Percentiles rank a stretch among this genome's conserved stretches.
These are phyloP conservation scores for Drosophila affinis DNA, from an alignment of 2,888 invertebrate genomes.

Conservation along the genomic window DNA sequence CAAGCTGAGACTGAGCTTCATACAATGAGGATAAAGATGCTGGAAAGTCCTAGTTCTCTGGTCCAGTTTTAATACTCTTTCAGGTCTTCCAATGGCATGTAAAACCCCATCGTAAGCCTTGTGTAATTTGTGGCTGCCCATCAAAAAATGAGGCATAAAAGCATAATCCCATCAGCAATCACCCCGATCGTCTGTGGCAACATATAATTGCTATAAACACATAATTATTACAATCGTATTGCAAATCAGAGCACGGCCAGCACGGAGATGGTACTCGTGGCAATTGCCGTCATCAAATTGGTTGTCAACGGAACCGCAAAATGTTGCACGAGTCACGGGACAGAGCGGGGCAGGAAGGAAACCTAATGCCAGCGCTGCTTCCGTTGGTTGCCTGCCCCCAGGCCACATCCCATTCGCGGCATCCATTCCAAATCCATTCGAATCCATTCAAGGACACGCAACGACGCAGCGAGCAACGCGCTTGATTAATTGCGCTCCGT, in stretches of 20 bases:
- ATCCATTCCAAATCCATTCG: background rate
- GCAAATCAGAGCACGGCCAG: slow-evolving; percentile 35
- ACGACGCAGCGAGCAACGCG: slow-evolving; percentile 38
- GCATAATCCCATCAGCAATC: background rate
- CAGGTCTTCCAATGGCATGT: background rate
- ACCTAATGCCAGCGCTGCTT: slow-evolving; percentile 37
- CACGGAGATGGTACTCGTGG: slow-evolving; percentile 23
- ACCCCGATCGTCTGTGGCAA: background rate
- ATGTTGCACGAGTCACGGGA: slow-evolving; percentile 22
- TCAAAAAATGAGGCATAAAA: background rate
- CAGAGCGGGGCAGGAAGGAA: slow-evolving; percentile 34
- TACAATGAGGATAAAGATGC: too few species aligned
- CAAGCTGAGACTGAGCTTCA: too few species aligned
- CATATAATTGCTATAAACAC: slow-evolving; percentile 38
- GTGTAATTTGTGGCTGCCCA: background rate
- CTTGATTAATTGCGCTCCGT: slow-evolving; percentile 54
- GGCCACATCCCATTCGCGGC: slow-evolving; percentile 7
- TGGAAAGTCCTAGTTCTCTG: too few species aligned
- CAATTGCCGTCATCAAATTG: slow-evolving; percentile 57
- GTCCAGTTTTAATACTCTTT: background rate
- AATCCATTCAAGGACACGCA: slow-evolving; percentile 40
- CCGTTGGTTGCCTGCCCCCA: slow-evolving; percentile 29
- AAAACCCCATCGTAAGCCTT: background rate
- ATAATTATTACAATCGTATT: slow-evolving; percentile 44
- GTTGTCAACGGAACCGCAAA: slow-evolving; percentile 51